Evolutionary conservation across 23 tunicate species (phyloP).

Genomic region (Pegea sp.): DNA sequence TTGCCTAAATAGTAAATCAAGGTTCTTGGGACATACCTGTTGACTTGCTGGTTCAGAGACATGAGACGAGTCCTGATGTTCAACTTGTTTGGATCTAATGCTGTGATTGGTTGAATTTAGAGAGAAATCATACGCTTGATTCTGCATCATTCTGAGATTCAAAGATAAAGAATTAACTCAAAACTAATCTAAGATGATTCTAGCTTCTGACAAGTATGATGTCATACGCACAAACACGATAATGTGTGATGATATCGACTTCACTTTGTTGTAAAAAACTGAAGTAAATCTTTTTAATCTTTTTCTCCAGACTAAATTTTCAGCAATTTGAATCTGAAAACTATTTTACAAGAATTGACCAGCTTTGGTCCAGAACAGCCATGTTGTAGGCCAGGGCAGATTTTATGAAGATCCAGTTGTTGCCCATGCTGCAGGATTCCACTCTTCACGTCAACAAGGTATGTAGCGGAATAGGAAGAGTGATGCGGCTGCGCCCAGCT

Average conservation of each 20-base stretch:
- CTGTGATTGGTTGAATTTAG: constrained; percentile 42
- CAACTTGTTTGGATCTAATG: constrained; percentile 37
- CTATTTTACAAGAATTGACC: too few species aligned
- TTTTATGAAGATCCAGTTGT: too few species aligned
- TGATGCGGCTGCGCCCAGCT: too few species aligned
- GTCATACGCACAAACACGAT: not conserved
- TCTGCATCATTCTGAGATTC: constrained; percentile 22
- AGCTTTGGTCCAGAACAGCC: too few species aligned
- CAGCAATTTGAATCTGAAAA: constrained; percentile 4
- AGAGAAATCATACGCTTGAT: constrained; percentile 46
- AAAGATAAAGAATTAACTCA: not conserved
- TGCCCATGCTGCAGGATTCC: too few species aligned
- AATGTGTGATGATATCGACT: too few species aligned
- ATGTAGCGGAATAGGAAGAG: too few species aligned
- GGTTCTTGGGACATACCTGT: too few species aligned
- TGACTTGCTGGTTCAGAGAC: constrained; percentile 48
- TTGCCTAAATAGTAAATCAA: not conserved
- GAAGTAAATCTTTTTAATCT: too few species aligned
- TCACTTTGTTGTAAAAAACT: too few species aligned
- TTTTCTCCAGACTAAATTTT: not conserved
- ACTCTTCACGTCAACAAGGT: too few species aligned
- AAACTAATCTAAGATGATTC: not conserved
- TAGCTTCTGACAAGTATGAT: not conserved
- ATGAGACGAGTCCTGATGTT: constrained; percentile 22
- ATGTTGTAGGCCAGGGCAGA: too few species aligned